Percentiles rank a stretch among this genome's conserved stretches.
phyloP scores from a whole-genome alignment of 2,797 vertebrate genomes.

The Propithecus deckenii region DNA sequence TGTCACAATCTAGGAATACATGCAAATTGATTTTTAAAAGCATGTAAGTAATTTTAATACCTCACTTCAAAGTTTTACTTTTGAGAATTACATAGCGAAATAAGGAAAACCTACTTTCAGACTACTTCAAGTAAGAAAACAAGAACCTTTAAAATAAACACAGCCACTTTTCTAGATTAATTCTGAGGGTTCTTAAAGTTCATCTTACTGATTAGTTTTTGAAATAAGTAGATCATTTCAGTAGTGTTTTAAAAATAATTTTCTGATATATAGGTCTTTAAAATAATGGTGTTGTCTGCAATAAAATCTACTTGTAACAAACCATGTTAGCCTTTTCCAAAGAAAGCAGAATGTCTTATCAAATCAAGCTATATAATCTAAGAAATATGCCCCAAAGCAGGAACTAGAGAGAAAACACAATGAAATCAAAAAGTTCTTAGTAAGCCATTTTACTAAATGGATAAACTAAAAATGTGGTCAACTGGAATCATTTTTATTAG shows the following conservation, averaged over 20 bases:
- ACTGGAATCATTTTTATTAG: not conserved
- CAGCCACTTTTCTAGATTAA: not conserved
- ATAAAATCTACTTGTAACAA: not conserved
- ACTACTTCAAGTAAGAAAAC: not conserved
- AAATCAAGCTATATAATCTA: not conserved
- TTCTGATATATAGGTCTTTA: not conserved
- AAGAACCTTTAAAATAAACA: not conserved
- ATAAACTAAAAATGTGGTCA: not conserved
- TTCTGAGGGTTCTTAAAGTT: not conserved
- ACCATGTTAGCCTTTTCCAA: not conserved
- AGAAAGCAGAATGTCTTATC: not conserved
- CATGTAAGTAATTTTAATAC: not conserved
- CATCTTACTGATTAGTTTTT: not conserved
- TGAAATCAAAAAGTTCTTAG: not conserved
- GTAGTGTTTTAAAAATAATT: not conserved
- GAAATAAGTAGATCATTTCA: not conserved
- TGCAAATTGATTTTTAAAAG: not conserved
- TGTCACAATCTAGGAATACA: not conserved
- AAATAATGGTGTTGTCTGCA: not conserved
- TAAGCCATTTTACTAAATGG: not conserved
- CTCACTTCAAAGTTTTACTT: not conserved
- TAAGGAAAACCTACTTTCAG: not conserved
- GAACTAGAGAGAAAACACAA: not conserved
- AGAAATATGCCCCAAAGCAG: not conserved
- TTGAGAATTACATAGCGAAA: not conserved